Conservation (phyloP, 2,888 invertebrate genomes). For the Steromphala cineraria region DNA sequence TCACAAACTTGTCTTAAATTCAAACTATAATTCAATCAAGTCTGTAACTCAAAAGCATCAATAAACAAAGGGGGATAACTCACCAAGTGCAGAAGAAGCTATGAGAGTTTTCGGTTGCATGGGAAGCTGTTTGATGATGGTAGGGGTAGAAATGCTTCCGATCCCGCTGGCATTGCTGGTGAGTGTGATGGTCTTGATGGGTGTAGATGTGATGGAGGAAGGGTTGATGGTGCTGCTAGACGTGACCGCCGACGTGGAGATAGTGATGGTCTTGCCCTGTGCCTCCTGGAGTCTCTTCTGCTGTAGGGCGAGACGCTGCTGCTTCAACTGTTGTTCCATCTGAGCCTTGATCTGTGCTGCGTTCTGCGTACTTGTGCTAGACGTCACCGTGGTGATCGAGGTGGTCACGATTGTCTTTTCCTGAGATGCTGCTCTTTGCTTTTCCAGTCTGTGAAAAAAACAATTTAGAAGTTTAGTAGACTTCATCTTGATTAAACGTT, state of each 20-base stretch:
- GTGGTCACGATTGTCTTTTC: slow-evolving; percentile 59
- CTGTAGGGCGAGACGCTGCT: slow-evolving; percentile 91
- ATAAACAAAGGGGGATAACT: neutral
- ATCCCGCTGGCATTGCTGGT: slow-evolving; percentile 65
- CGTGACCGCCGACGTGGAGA: neutral
- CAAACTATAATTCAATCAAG: no score
- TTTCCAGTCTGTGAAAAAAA: slow-evolving; percentile 67
- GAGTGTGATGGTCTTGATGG: slow-evolving; percentile 54
- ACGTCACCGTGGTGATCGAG: slow-evolving; percentile 39
- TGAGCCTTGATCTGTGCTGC: slow-evolving; percentile 81
- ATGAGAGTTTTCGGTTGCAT: slow-evolving; percentile 63
- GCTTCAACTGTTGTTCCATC: slow-evolving; percentile 91
- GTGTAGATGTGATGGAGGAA: slow-evolving; percentile 42
- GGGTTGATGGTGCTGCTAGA: slow-evolving; percentile 35
- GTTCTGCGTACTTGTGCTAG: slow-evolving; percentile 57
- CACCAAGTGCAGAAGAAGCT: slow-evolving; percentile 36
- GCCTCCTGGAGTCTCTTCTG: slow-evolving; percentile 82
- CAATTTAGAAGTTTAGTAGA: no score
- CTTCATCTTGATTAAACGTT: no score
- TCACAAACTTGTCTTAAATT: no score
- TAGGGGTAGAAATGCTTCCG: slow-evolving; percentile 44
- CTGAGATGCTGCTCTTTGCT: slow-evolving; percentile 74
- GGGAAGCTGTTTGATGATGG: slow-evolving; percentile 63
- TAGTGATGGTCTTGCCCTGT: slow-evolving; percentile 42
- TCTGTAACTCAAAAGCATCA: no score